Conservation (phyloP, 1,140 invertebrate genomes). For the Sipha flava region DNA sequence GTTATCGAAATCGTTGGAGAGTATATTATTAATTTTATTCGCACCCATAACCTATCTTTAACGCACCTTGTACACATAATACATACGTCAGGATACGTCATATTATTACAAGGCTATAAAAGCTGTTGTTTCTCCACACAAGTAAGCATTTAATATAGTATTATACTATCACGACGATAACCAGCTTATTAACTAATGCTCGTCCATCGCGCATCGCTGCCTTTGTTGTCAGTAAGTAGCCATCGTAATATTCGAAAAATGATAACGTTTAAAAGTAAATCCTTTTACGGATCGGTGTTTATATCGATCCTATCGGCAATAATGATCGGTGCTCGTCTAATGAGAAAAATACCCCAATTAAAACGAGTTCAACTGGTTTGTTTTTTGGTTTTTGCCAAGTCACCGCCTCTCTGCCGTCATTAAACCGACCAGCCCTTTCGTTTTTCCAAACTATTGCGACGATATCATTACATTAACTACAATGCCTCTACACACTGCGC, state of each 20-base stretch:
- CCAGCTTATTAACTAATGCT: too few species aligned
- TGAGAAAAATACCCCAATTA: conserved; percentile 2
- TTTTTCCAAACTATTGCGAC: neutral
- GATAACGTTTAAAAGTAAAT: neutral
- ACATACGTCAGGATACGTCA: too few species aligned
- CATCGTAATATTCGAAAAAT: neutral
- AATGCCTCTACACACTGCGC: neutral
- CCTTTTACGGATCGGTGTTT: neutral
- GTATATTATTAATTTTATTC: neutral
- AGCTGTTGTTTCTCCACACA: too few species aligned
- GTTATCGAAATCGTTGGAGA: neutral
- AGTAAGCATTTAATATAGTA: too few species aligned
- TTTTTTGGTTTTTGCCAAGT: conserved; percentile 7
- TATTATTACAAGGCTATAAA: too few species aligned
- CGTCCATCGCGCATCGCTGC: too few species aligned
- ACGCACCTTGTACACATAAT: too few species aligned
- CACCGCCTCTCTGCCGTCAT: neutral
- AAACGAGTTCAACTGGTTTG: conserved; percentile 22
- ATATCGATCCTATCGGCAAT: neutral
- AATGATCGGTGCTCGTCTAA: neutral
- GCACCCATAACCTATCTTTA: neutral
- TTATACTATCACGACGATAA: too few species aligned
- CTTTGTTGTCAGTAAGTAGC: too few species aligned
- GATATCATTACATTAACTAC: neutral
- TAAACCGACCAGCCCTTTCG: neutral